phyloP scores from a whole-genome alignment of 2,888 invertebrate genomes.

The Drosophila anomalata region DNA sequence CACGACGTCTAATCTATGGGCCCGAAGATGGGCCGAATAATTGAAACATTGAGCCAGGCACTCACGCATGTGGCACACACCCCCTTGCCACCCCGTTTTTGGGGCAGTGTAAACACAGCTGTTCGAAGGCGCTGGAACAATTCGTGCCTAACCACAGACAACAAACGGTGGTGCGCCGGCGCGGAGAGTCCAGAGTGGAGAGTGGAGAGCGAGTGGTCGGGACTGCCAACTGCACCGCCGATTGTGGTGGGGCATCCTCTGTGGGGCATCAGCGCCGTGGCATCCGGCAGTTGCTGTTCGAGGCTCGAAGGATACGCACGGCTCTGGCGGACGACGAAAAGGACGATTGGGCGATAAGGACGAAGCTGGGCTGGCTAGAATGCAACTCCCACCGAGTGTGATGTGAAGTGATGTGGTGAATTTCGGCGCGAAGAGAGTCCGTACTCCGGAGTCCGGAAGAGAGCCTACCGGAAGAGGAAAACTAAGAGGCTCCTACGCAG shows the following conservation, averaged over 20 bases:
- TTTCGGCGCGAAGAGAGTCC: conserved; percentile 57
- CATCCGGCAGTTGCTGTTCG: conserved; percentile 81
- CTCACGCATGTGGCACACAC: conserved; percentile 49
- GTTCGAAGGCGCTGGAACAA: conserved; percentile 44
- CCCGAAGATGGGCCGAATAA: conserved; percentile 53
- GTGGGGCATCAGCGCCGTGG: conserved; percentile 4
- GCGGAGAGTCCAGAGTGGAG: conserved; percentile 28
- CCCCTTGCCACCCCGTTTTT: conserved; percentile 17
- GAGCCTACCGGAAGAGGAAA: conserved; percentile 26
- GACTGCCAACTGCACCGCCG: conserved; percentile 58
- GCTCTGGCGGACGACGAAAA: conserved; percentile 56
- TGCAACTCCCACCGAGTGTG: conserved; percentile 42
- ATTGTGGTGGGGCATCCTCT: conserved; percentile 23
- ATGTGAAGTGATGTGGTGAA: conserved; percentile 58
- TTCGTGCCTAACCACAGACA: conserved; percentile 76
- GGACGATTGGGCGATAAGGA: conserved; percentile 1
- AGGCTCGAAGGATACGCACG: conserved; percentile 83
- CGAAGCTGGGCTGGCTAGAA: conserved; percentile 7
- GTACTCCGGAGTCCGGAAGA: conserved; percentile 17
- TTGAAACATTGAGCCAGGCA: conserved; percentile 67
- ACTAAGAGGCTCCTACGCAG: conserved; percentile 61
- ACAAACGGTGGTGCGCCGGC: conserved; percentile 66
- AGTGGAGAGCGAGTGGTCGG: conserved; percentile 30
- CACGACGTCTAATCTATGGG: conserved; percentile 39
- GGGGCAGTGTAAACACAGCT: conserved; percentile 73